Evolutionary conservation across 1,140 invertebrate species (phyloP).

Genomic region (Ganaspis sp.): DNA sequence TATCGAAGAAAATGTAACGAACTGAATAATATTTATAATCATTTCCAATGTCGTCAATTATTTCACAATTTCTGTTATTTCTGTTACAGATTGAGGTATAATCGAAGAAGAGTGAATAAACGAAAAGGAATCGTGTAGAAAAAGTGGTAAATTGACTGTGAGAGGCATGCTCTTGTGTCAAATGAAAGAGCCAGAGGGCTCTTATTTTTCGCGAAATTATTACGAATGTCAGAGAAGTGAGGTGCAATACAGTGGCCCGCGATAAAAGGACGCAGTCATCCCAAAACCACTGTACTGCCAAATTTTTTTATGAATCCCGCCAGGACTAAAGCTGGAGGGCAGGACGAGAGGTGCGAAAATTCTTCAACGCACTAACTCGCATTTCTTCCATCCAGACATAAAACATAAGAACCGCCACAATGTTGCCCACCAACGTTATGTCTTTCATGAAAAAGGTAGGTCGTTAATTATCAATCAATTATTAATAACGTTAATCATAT

Average conservation of each 20-base stretch:
- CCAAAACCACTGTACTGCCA: constrained; percentile 43
- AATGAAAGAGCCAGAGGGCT: constrained; percentile 51
- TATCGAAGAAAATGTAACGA: too few species aligned
- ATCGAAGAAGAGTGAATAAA: not conserved
- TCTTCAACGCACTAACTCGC: constrained; percentile 46
- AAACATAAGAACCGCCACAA: constrained; percentile 62
- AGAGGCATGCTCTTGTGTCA: constrained; percentile 52
- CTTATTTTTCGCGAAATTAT: constrained; percentile 44
- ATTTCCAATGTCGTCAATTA: not conserved
- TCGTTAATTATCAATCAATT: constrained; percentile 37
- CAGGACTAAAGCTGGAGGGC: constrained; percentile 37
- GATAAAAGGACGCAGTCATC: constrained; percentile 41
- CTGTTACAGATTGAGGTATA: not conserved
- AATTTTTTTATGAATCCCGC: constrained; percentile 56
- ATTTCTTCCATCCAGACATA: constrained; percentile 44
- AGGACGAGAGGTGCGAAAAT: constrained; percentile 49
- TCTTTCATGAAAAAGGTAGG: constrained; percentile 90
- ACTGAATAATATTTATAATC: too few species aligned
- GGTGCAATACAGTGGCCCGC: constrained; percentile 25
- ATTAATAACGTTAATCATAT: too few species aligned
- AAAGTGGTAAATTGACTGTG: constrained; percentile 9
- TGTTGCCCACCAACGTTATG: constrained; percentile 88
- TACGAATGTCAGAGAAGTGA: constrained; percentile 44
- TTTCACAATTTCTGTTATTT: not conserved
- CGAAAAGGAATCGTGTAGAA: not conserved